Evolutionary conservation across 2,888 invertebrate genomes (phyloP), one percentile per base, ranked within the genome.

Genomic region (Drosophila anceps): DNA sequence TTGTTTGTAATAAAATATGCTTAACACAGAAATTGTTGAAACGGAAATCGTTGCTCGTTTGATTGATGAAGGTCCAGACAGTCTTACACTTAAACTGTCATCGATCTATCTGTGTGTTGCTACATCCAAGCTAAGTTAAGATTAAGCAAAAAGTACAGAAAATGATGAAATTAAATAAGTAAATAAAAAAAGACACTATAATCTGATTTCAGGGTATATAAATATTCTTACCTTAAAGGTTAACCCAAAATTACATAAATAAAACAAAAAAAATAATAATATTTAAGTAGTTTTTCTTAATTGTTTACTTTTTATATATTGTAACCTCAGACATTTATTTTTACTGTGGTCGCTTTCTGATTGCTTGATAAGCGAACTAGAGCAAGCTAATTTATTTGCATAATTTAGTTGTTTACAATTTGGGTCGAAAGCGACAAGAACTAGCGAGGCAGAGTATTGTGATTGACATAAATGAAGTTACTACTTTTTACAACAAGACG

Each of bases 381-480:
- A 66, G 60, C 58, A 64, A 69, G 57, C 73, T 73, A 79, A 79
- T 84, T 76, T 79, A 90, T 90, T 91, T 89, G 81, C 91, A 91
- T 91, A 91, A 91, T 91, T 91, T 90, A 79, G 90, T 91, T 91
- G 90, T 91, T 91, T 91, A 91, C 88, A 90, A 90, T 82, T 83
- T 85, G 76, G 73, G 79, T 57, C 48, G 67, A 68, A 64, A 53
- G 67, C 48, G 59, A 41, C 46, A 37, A 53, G 33, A 43, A 41
- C 54, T 24, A 41, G 48, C 35, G 10, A 67, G 51, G 59, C 72
- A 69, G 51, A 66, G 73, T 69, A 69, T 78, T 73, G 75, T 84
- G 90, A 91, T 91, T 91, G 91, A 90, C 90, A 89, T 85, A 89
- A 91, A 91, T 91, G 89, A 90, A 91, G 90, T 91, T 91, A 90